Conservation (phyloP, 2,113 vertebrate species). For the Cricetomys ansorgei region DNA sequence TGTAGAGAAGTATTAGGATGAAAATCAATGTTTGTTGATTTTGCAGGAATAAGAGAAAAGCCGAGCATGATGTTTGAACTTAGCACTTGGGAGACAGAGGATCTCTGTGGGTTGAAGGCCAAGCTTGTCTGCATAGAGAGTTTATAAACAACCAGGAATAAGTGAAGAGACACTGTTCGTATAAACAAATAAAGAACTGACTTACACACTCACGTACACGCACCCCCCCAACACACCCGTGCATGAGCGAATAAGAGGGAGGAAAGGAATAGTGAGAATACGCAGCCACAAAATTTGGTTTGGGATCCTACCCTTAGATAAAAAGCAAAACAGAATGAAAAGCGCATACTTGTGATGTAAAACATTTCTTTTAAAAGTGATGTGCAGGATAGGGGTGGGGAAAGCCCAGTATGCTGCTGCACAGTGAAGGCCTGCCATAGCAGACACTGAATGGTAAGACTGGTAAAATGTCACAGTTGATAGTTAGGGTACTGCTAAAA, state of each 20-base stretch:
- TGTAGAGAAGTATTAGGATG: background rate
- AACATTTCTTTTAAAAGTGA: background rate
- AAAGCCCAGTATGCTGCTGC: background rate
- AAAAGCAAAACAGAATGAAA: background rate
- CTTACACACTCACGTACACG: background rate
- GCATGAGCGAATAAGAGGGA: rapidly evolving
- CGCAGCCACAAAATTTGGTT: background rate
- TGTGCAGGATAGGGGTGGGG: background rate
- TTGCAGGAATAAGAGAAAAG: background rate
- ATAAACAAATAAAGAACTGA: background rate
- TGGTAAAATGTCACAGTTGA: background rate
- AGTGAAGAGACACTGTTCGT: background rate
- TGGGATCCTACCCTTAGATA: background rate
- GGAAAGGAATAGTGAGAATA: background rate
- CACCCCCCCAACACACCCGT: background rate
- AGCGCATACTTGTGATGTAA: background rate
- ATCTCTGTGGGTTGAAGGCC: background rate
- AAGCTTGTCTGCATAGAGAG: background rate
- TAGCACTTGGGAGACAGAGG: background rate
- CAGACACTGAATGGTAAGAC: background rate
- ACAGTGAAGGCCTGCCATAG: background rate
- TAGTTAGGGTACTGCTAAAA: background rate
- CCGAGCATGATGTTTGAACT: background rate
- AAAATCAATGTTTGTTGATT: background rate
- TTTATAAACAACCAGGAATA: background rate